Percentiles rank a stretch among this genome's conserved stretches.
Conservation (phyloP, 1,140 invertebrate species). For the Macrosteles quadrilineatus region DNA sequence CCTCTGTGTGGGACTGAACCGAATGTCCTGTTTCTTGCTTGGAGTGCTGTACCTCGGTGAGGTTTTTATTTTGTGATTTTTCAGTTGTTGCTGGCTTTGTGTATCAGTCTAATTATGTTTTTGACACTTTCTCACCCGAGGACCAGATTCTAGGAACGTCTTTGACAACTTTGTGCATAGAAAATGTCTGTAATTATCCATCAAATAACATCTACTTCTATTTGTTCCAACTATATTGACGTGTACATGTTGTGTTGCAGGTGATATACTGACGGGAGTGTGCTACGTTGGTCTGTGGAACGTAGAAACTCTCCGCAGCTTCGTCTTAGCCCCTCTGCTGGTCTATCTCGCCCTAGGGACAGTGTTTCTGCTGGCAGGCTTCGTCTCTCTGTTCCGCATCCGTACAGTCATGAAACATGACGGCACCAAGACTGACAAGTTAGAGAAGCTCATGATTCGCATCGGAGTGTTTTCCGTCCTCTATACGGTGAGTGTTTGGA, state of each 20-base stretch:
- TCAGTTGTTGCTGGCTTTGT: too few relatives aligned
- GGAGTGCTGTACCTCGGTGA: too few relatives aligned
- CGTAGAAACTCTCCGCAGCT: constrained; percentile 80
- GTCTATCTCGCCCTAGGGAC: constrained; percentile 92
- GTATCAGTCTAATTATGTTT: too few relatives aligned
- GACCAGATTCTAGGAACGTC: too few relatives aligned
- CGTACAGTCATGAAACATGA: constrained; percentile 96
- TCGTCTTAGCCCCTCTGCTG: constrained; percentile 88
- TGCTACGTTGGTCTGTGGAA: constrained; percentile 96
- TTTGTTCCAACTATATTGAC: too few relatives aligned
- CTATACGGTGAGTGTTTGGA: constrained; percentile 75
- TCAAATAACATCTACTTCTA: too few relatives aligned
- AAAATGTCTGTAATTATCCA: too few relatives aligned
- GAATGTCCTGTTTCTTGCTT: too few relatives aligned
- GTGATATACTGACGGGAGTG: constrained; percentile 93
- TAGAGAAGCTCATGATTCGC: constrained; percentile 97
- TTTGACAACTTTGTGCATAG: too few relatives aligned
- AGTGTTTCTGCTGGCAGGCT: constrained; percentile 90
- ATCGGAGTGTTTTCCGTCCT: constrained; percentile 96
- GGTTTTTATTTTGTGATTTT: too few relatives aligned
- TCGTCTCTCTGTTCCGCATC: constrained; percentile 94
- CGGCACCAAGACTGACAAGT: constrained; percentile 92
- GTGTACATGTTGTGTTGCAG: constrained; percentile 55
- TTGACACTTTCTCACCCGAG: too few relatives aligned
- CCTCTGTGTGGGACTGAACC: too few relatives aligned